Conservation (phyloP, 2,888 invertebrate genomes). For the Nemapogon koenigi region DNA sequence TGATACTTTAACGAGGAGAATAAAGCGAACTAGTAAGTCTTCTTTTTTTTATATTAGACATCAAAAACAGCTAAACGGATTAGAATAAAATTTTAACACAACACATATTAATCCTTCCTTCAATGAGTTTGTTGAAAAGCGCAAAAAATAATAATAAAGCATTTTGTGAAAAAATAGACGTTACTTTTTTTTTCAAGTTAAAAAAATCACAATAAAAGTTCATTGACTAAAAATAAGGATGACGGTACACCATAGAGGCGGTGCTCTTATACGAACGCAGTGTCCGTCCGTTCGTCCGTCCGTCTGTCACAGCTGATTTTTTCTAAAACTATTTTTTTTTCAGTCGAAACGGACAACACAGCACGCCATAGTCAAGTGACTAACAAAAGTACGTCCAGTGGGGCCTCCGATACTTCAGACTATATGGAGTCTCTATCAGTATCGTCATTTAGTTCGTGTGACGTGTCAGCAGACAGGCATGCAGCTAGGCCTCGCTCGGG, state of each 20-base stretch:
- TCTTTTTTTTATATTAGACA: background rate
- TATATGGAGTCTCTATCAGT: conserved; percentile 76
- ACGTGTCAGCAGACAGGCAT: conserved; percentile 61
- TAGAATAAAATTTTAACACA: too few relatives aligned
- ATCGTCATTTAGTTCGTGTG: conserved; percentile 72
- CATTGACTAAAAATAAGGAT: too few relatives aligned
- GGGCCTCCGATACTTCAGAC: conserved; percentile 77
- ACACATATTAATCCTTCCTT: too few relatives aligned
- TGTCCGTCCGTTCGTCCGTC: too few relatives aligned
- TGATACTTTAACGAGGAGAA: conserved; percentile 65
- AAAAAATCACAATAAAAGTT: background rate
- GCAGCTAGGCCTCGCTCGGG: conserved; percentile 48
- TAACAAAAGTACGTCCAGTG: conserved; percentile 70
- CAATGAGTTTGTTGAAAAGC: too few relatives aligned
- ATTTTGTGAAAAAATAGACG: too few relatives aligned
- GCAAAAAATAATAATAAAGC: too few relatives aligned
- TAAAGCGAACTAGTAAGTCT: conserved; percentile 43
- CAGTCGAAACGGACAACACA: conserved; percentile 53
- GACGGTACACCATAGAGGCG: too few relatives aligned
- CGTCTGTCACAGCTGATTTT: background rate
- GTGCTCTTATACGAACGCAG: too few relatives aligned
- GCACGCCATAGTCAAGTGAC: conserved; percentile 64
- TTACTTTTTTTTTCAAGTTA: background rate
- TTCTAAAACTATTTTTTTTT: conserved; percentile 15
- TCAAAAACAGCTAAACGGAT: conserved; percentile 2